Conservation (phyloP, 2,888 invertebrate species). For the Cryptophagus acutangulus region DNA sequence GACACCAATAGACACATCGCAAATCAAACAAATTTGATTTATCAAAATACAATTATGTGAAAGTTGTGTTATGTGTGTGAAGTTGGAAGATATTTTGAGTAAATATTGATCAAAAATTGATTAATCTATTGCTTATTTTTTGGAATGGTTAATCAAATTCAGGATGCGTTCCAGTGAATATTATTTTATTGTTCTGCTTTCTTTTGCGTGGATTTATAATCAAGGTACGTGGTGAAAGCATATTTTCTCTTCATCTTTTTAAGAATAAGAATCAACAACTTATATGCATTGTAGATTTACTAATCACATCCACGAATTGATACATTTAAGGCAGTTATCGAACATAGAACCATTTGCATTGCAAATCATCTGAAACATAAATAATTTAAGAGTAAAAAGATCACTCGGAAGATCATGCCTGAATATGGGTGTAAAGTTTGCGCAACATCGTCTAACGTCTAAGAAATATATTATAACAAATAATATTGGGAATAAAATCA, state of each 20-base stretch:
- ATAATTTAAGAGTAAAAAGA: no score
- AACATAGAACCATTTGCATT: no score
- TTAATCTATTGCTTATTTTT: constrained; percentile 1
- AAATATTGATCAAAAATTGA: constrained; percentile 8
- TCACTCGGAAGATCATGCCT: no score
- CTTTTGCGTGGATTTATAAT: constrained; percentile 32
- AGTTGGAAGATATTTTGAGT: neutral
- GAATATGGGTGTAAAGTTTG: no score
- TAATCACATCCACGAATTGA: no score
- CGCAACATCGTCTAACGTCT: no score
- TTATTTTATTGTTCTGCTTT: constrained; percentile 34
- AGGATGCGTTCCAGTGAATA: constrained; percentile 23
- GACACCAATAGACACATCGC: constrained; percentile 20
- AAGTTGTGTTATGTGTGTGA: neutral
- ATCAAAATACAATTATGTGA: neutral
- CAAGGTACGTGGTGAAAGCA: constrained; percentile 36
- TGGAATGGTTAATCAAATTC: constrained; percentile 5
- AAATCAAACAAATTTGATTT: constrained; percentile 10
- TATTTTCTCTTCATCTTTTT: constrained; percentile 5
- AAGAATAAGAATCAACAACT: no score
- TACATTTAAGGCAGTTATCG: no score
- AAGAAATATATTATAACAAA: no score
- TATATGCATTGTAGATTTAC: no score
- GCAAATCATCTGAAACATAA: no score
- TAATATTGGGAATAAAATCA: no score